phyloP scores from a whole-genome alignment of 2,797 vertebrate species.

The Acrossocheilus wenchowensis region DNA sequence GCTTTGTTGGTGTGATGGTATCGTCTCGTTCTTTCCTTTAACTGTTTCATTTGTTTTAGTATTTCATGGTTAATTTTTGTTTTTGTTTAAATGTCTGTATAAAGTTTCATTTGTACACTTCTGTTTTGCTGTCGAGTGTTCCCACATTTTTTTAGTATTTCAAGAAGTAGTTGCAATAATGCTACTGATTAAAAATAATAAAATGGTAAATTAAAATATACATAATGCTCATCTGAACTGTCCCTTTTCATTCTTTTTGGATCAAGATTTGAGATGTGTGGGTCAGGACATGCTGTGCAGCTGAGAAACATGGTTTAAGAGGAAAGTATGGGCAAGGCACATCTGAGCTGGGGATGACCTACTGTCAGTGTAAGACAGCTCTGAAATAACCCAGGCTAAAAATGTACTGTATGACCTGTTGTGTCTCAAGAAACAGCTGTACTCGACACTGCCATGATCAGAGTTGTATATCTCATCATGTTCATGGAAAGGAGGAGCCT shows the following conservation, averaged over 20 bases:
- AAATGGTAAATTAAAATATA: neutral
- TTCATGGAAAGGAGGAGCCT: neutral
- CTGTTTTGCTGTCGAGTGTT: neutral
- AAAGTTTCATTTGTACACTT: neutral
- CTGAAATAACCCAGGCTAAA: neutral
- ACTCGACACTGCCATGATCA: too few relatives aligned
- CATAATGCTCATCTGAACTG: neutral
- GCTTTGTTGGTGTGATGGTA: neutral
- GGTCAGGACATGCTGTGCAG: neutral
- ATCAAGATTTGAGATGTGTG: neutral
- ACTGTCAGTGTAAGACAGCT: neutral
- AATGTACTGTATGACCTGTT: neutral
- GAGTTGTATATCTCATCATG: neutral
- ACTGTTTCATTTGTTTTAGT: neutral
- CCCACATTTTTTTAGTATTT: neutral
- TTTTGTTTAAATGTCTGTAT: neutral
- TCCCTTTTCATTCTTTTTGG: neutral
- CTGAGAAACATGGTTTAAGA: neutral
- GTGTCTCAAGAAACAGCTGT: neutral
- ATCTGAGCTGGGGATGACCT: neutral
- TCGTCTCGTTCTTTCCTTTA: neutral
- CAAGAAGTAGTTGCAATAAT: neutral
- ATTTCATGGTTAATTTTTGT: neutral
- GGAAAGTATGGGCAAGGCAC: neutral
- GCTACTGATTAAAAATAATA: neutral